phyloP scores from a whole-genome alignment of 2,888 invertebrate genomes.

The Poecilobothrus nobilitatus region DNA sequence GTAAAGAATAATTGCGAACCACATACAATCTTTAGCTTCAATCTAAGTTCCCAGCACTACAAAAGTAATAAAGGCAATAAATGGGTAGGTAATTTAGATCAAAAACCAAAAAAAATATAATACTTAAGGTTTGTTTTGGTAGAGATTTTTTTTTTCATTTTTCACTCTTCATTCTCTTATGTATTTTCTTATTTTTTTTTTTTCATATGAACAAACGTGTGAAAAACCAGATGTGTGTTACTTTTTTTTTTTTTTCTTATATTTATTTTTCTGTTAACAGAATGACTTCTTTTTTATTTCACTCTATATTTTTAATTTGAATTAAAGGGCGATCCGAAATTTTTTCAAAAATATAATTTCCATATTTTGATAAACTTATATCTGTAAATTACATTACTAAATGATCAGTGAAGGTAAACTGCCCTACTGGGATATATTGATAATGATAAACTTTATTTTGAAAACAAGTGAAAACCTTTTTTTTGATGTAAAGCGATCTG shows the following conservation, averaged over 20 bases:
- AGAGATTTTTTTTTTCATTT: not conserved
- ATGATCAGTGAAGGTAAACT: too few species aligned
- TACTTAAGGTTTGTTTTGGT: not conserved
- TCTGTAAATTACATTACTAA: too few species aligned
- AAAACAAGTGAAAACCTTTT: too few species aligned
- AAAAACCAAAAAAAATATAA: not conserved
- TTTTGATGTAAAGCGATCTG: too few species aligned
- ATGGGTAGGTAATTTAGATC: slow-evolving; percentile 1
- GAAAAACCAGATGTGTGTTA: not conserved
- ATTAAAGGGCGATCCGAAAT: too few species aligned
- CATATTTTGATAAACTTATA: too few species aligned
- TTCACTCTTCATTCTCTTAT: not conserved
- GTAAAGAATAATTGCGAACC: not conserved
- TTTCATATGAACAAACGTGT: not conserved
- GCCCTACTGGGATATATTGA: too few species aligned
- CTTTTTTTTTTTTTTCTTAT: not conserved
- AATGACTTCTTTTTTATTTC: too few species aligned
- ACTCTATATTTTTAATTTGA: too few species aligned
- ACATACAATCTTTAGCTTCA: not conserved
- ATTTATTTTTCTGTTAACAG: too few species aligned
- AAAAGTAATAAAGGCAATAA: not conserved
- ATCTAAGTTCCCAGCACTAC: not conserved
- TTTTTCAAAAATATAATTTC: too few species aligned
- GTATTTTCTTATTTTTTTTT: not conserved
- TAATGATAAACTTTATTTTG: too few species aligned